A percentile compares a stretch with the other conserved stretches of the same genome.
These are phyloP conservation scores for Smithornis capensis DNA, from an alignment of 2,113 vertebrate species.

Conservation along the genomic window DNA sequence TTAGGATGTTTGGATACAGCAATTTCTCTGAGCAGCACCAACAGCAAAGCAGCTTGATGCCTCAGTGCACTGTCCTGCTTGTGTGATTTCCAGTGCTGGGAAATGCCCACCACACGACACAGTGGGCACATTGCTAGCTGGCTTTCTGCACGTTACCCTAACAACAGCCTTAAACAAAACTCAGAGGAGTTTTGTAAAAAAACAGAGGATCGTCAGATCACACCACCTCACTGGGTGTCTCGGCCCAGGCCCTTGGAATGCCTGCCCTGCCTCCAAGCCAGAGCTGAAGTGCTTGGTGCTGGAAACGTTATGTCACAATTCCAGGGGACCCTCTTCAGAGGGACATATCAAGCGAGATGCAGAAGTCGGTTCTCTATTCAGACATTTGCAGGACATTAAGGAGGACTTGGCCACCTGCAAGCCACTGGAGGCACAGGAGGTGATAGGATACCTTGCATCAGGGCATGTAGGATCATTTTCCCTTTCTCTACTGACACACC, in stretches of 20 bases:
- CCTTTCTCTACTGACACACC: background rate
- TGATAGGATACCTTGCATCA: background rate
- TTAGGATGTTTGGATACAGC: background rate
- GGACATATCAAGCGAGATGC: background rate
- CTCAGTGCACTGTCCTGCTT: background rate
- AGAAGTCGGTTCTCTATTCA: background rate
- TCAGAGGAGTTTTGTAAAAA: too few species aligned
- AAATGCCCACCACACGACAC: accelerated
- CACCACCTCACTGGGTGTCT: accelerated
- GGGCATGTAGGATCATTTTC: accelerated
- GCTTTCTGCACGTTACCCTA: background rate
- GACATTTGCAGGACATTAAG: background rate
- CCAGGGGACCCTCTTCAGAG: background rate
- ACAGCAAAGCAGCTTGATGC: background rate
- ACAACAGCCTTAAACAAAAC: background rate
- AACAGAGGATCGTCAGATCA: too few species aligned
- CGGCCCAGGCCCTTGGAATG: accelerated
- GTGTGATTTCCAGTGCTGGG: background rate
- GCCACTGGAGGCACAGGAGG: background rate
- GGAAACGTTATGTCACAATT: background rate
- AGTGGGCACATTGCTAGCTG: background rate
- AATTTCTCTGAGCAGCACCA: background rate
- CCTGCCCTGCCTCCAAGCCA: background rate
- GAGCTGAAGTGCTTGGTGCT: background rate
- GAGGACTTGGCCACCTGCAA: background rate